Base-by-base conservation (phyloP, 2,113 vertebrate genomes). In the Monopterus albus region DNA sequence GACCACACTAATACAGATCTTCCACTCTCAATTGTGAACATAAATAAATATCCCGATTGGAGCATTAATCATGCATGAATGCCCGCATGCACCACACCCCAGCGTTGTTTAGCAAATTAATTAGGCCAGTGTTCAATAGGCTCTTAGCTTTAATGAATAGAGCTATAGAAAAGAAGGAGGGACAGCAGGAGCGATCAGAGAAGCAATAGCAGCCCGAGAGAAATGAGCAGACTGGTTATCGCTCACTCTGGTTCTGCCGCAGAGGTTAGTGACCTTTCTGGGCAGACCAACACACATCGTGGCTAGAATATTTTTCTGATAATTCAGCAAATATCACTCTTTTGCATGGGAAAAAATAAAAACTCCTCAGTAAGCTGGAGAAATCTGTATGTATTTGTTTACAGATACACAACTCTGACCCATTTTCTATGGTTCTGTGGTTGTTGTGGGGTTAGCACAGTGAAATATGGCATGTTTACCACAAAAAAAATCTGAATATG, bases 21-120 rank as follows among this genome's bases (percentile, higher is more conserved):
- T 17, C 20, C 51, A n/a, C 50, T 47, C 50, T 47, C 20, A 61
- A 4, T 59, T 53, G 62, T 25, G 63, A 64, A 75, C 49, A 72
- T 59, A 74, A 82, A 78, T 40, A 77, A 59, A 80, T 36, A 59
- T 60, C 40, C 58, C 63, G 61, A 72, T 69, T 70, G 52, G 47
- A 47, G 20, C 28, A 64, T 86, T 83, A 81, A 73, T 83, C 81
- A 86, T 61, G 75, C 56, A 73, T 62, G 58, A 71, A 58, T 15
- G 6, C 50, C 18, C 39, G 52, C 61, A 38, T 14, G 29, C 38
- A 62, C 71, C 81, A 78, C 79, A 21, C 77, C 79, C 60, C 52
- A 47, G 36, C n/a, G 74, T 75, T 72, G 78, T 85, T 85, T 63
- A 73, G 78, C 82, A 88, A 77, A 81, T 89, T 50, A 81, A 87